Percentiles rank a stretch among this genome's conserved stretches.
Conservation (phyloP, 2,888 invertebrate genomes). For the Ethmia dodecea region DNA sequence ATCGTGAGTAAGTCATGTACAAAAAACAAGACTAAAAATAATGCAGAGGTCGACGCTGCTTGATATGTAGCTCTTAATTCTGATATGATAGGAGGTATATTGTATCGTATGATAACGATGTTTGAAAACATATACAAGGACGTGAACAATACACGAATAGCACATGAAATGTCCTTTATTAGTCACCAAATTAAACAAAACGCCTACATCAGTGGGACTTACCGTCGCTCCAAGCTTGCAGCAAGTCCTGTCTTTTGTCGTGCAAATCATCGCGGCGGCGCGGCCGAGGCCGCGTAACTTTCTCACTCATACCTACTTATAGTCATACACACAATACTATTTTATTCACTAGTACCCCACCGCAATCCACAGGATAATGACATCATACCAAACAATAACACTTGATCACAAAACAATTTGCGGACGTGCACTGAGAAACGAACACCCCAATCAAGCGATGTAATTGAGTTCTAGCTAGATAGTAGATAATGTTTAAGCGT, state of each 20-base stretch:
- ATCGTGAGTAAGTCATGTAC: too few species aligned
- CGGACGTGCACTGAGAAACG: constrained; percentile 58
- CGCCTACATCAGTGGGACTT: constrained; percentile 40
- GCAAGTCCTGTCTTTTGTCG: constrained; percentile 59
- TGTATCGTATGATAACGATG: too few species aligned
- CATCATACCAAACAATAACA: constrained; percentile 38
- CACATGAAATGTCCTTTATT: too few species aligned
- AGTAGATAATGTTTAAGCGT: constrained; percentile 56
- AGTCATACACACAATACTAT: constrained; percentile 18
- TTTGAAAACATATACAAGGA: too few species aligned
- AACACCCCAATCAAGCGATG: constrained; percentile 42
- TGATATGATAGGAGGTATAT: too few species aligned
- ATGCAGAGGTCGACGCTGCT: too few species aligned
- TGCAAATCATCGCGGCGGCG: constrained; percentile 57
- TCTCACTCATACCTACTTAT: constrained; percentile 48
- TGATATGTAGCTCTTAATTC: too few species aligned
- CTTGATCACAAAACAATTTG: constrained; percentile 30
- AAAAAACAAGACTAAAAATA: too few species aligned
- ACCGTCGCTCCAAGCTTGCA: constrained; percentile 66
- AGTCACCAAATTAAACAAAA: too few species aligned
- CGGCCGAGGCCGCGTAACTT: constrained; percentile 50
- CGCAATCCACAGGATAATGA: constrained; percentile 27
- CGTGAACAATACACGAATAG: too few species aligned
- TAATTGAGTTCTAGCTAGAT: constrained; percentile 54
- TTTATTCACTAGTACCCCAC: constrained; percentile 1